A percentile compares a stretch with the other conserved stretches of the same genome.
phyloP scores from a whole-genome alignment of 2,797 vertebrate species.

The Danio tinwini region DNA sequence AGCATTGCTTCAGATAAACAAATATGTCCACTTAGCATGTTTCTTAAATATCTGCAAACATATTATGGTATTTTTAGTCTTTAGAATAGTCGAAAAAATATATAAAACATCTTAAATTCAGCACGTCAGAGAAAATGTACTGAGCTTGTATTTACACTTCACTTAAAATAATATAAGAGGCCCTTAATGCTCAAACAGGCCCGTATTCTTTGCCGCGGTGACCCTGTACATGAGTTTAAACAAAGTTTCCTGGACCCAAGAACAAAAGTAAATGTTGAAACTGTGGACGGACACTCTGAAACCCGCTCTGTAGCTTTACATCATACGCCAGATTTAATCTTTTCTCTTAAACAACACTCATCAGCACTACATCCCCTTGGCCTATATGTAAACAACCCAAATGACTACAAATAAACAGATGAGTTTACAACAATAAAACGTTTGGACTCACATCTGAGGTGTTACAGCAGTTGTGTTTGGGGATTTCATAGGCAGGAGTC shows the following conservation, averaged over 20 bases:
- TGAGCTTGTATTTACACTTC: not conserved
- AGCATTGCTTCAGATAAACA: too few species aligned
- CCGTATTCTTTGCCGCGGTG: not conserved
- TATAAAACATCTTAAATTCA: too few species aligned
- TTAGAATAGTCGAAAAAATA: too few species aligned
- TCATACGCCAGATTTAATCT: constrained; percentile 6
- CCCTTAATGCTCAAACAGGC: not conserved
- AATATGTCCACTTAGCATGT: too few species aligned
- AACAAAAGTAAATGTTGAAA: constrained; percentile 21
- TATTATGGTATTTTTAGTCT: too few species aligned
- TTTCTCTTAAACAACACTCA: constrained; percentile 15
- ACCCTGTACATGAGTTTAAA: constrained; percentile 16
- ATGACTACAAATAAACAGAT: constrained; percentile 21
- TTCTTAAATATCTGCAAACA: too few species aligned
- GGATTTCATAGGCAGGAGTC: constrained; percentile 5
- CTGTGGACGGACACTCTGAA: not conserved
- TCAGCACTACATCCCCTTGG: not conserved
- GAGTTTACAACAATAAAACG: constrained; percentile 3
- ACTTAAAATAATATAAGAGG: not conserved
- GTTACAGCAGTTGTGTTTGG: not conserved
- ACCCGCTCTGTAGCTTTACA: not conserved
- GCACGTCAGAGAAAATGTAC: not conserved
- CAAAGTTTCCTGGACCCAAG: not conserved
- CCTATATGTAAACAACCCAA: constrained; percentile 6
- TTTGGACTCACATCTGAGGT: constrained; percentile 33